phyloP scores from a whole-genome alignment of 2,888 invertebrate species.

The Pegoplata infirma region DNA sequence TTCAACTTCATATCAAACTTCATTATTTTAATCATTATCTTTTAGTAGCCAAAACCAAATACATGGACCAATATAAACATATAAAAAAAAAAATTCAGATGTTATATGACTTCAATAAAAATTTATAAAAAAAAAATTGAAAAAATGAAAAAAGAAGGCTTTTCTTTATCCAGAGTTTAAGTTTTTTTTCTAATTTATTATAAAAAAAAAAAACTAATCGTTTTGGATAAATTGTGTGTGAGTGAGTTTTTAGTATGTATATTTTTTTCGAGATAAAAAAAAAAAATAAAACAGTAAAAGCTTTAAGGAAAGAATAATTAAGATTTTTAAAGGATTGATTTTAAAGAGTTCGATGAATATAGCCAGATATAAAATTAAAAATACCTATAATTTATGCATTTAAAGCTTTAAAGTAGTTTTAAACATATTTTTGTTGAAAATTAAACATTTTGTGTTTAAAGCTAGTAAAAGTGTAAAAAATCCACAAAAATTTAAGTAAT shows the following conservation, averaged over 20 bases:
- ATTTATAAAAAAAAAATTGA: not conserved
- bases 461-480: too few species aligned
- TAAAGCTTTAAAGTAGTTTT: too few species aligned
- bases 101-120: conserved; percentile 22
- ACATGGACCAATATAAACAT: conserved; percentile 39
- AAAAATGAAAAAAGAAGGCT: conserved; percentile 9
- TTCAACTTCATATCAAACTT: conserved; percentile 61
- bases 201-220: conserved; percentile 19
- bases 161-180: not conserved
- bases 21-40: conserved; percentile 62
- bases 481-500: too few species aligned
- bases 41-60: conserved; percentile 6
- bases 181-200: conserved; percentile 25
- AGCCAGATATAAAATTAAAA: too few species aligned
- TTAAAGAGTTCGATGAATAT: too few species aligned
- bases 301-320: not conserved
- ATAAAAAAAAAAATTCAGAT: conserved; percentile 21
- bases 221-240: conserved; percentile 26
- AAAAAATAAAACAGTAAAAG: conserved; percentile 18
- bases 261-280: not conserved
- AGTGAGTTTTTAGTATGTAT: not conserved
- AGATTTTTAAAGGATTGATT: too few species aligned
- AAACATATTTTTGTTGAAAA: too few species aligned
- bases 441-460: too few species aligned
- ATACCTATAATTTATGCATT: too few species aligned